These are phyloP conservation scores for Rotaria socialis DNA, from an alignment of 2,888 invertebrate species.

Conservation along the genomic window DNA sequence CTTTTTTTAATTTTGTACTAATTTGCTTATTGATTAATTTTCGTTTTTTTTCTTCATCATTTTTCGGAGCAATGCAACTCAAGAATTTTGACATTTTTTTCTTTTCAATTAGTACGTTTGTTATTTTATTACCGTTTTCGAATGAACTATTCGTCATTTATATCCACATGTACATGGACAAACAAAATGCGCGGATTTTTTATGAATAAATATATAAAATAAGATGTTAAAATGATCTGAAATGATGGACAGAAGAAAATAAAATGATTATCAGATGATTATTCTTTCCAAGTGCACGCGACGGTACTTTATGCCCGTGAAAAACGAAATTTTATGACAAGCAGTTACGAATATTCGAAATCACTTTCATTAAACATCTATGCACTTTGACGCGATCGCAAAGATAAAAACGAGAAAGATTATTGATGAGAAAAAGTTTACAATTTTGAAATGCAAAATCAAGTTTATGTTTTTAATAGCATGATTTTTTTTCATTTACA, in stretches of 20 bases:
- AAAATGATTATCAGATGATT: not conserved
- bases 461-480: not conserved
- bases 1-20: conserved; percentile 37
- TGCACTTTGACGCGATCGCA: not conserved
- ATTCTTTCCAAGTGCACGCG: not conserved
- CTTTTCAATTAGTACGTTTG: not conserved
- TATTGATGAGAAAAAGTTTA: not conserved
- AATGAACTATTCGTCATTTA: not conserved
- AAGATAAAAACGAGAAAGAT: not conserved
- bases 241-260: not conserved
- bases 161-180: not conserved
- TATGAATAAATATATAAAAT: not conserved
- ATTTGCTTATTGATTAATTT: conserved; percentile 41
- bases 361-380: not conserved
- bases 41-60: conserved; percentile 39
- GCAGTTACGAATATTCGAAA: not conserved
- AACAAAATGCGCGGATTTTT: not conserved
- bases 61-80: not conserved
- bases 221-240: not conserved
- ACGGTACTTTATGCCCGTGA: not conserved
- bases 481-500: not conserved
- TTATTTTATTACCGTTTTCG: not conserved
- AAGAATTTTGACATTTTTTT: not conserved
- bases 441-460: not conserved
- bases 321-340: conserved; percentile 29